These are phyloP conservation scores for Thalassaphorura encarpata DNA, from an alignment of 1,140 invertebrate genomes.

Conservation along the genomic window DNA sequence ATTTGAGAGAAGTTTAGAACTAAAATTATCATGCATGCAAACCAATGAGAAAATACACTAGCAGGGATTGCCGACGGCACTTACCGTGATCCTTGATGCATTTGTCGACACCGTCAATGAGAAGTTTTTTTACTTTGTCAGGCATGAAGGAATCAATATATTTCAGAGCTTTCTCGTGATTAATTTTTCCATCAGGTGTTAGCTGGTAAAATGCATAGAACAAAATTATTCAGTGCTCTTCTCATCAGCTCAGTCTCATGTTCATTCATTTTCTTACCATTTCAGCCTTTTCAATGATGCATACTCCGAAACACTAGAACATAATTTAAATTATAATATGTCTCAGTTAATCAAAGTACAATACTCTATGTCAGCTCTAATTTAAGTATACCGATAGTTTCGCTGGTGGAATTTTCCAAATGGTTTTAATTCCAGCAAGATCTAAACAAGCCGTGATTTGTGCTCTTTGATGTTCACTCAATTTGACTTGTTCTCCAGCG, in stretches of 20 bases:
- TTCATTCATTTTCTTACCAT: slow-evolving; percentile 23
- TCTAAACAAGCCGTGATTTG: slow-evolving; percentile 26
- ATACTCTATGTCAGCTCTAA: neutral
- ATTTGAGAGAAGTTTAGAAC: no score
- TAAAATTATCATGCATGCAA: neutral
- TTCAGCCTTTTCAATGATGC: slow-evolving; percentile 28
- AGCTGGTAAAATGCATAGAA: slow-evolving; percentile 11
- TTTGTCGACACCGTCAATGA: slow-evolving; percentile 27
- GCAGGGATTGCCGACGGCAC: neutral
- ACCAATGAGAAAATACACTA: neutral
- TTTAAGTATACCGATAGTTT: slow-evolving; percentile 18
- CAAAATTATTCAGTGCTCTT: neutral
- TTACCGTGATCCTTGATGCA: slow-evolving; percentile 29
- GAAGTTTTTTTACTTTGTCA: slow-evolving; percentile 16
- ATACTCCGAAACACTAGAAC: slow-evolving; percentile 26
- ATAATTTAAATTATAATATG: neutral
- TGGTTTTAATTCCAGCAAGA: slow-evolving; percentile 11
- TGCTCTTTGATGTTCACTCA: slow-evolving; percentile 18
- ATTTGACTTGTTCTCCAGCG: slow-evolving; percentile 14
- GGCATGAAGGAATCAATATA: slow-evolving; percentile 26
- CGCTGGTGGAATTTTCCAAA: slow-evolving; percentile 30
- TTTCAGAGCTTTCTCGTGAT: slow-evolving; percentile 25
- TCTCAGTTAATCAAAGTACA: neutral
- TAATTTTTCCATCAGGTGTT: slow-evolving; percentile 28
- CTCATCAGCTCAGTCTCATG: neutral